Conservation (phyloP, 2,888 invertebrate species). For the Nyleta sp. region DNA sequence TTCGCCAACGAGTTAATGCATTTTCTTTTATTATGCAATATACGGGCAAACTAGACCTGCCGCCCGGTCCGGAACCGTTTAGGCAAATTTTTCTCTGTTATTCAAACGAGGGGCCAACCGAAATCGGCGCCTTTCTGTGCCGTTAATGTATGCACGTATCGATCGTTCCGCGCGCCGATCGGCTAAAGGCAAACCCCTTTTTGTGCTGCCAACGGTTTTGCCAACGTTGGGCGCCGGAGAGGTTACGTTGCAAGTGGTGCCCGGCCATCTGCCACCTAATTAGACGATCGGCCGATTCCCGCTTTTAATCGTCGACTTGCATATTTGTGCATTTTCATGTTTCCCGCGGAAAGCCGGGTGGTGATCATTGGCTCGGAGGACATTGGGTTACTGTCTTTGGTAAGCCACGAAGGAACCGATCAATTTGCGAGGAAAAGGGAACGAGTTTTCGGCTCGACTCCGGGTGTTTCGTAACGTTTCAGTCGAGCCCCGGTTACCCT, state of each 20-base stretch:
- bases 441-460: too few relatives aligned
- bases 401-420: too few relatives aligned
- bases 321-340: too few relatives aligned
- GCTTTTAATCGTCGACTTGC: too few relatives aligned
- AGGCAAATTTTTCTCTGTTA: slow-evolving; percentile 82
- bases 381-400: too few relatives aligned
- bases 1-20: slow-evolving; percentile 74
- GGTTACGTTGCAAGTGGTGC: background rate
- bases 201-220: slow-evolving; percentile 74
- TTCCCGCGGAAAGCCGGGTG: too few relatives aligned
- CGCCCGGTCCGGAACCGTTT: slow-evolving; percentile 78
- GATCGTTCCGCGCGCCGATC: slow-evolving; percentile 78
- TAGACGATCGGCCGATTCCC: background rate
- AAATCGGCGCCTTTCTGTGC: slow-evolving; percentile 68
- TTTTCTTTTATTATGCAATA: slow-evolving; percentile 81
- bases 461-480: too few relatives aligned
- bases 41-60: slow-evolving; percentile 75
- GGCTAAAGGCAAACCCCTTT: slow-evolving; percentile 72
- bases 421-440: too few relatives aligned
- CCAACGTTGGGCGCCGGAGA: slow-evolving; percentile 26
- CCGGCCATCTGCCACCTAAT: background rate
- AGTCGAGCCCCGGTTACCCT: too few relatives aligned
- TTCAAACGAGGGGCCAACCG: slow-evolving; percentile 81
- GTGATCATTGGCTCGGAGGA: too few relatives aligned
- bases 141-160: slow-evolving; percentile 79